These are phyloP conservation scores for Arnoldichthys spilopterus DNA, from an alignment of 2,797 vertebrate species.

Conservation along the genomic window DNA sequence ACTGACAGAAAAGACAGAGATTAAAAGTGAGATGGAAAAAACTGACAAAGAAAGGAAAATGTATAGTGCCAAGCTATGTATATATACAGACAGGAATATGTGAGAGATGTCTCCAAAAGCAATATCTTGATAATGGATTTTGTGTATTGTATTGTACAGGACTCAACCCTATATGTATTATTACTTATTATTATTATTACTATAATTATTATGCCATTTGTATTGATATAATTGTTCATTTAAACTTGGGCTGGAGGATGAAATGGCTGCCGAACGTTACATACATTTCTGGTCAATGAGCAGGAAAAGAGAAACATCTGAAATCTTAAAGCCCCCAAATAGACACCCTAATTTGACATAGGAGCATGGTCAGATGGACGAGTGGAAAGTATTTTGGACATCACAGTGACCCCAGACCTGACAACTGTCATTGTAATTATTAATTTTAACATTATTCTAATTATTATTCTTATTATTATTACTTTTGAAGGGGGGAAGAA, in stretches of 20 bases:
- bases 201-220: slow-evolving; percentile 83
- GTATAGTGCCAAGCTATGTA: slow-evolving; percentile 87
- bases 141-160: slow-evolving; percentile 86
- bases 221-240: slow-evolving; percentile 81
- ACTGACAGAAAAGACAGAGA: slow-evolving; percentile 64
- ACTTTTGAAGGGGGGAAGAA: slow-evolving; percentile 74
- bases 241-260: slow-evolving; percentile 73
- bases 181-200: slow-evolving; percentile 77
- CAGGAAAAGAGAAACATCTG: slow-evolving; percentile 49
- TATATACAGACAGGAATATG: slow-evolving; percentile 78
- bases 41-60: slow-evolving; percentile 70
- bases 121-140: slow-evolving; percentile 85
- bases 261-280: slow-evolving; percentile 57
- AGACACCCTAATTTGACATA: slow-evolving; percentile 75
- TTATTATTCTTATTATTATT: slow-evolving; percentile 70
- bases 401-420: slow-evolving; percentile 68
- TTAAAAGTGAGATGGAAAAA: slow-evolving; percentile 56
- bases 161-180: slow-evolving; percentile 85
- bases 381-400: slow-evolving; percentile 72
- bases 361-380: slow-evolving; percentile 71
- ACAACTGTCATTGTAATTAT: slow-evolving; percentile 76
- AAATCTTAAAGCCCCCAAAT: slow-evolving; percentile 74
- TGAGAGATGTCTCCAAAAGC: slow-evolving; percentile 84
- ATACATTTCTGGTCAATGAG: slow-evolving; percentile 57
- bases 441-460: slow-evolving; percentile 80